Base-by-base conservation (phyloP, 2,888 invertebrate species). In the Agrotis puta region DNA sequence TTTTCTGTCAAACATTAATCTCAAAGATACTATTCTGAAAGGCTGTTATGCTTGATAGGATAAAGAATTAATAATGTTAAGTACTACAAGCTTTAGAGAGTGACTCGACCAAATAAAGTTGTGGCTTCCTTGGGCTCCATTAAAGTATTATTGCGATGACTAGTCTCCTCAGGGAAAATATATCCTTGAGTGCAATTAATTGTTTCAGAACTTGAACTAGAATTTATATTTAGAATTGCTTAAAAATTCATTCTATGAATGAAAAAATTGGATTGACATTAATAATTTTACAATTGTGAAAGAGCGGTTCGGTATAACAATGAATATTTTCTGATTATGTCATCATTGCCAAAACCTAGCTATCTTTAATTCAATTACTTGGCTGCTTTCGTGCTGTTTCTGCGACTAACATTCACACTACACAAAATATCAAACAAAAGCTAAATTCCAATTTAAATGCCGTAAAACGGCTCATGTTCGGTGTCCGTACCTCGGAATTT, bases 61-160 rank as follows among this genome's bases (percentile, higher is more conserved):
- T 87, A 77, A 84, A 85, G 89, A 88, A 89, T 90, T 92, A 92
- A 91, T 92, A 91, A 88, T 84, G 87, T 85, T 91, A 90, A 91
- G 91, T 91, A 90, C 79, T 74, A 72, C 61, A 47, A 71, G 71
- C 77, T 73, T 77, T 77, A 75, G 81, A 82, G 77, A 81, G 69
- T 73, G 81, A 83, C 77, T 83, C 81, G 79, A 79, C 77, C 83
- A 63, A 85, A 84, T 85, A 79, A 83, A 77, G 79, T 81, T 67
- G 84, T 82, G 85, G 71, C 68, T 53, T 72, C 77, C 81, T 47
- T 77, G 80, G 54, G 63, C 66, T 81, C 86, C 77, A 85, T 88
- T 87, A 84, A 84, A 82, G 82, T 85, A 87, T 86, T 83, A 85
- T 65, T 67, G 54, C 70, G 65, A 83, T 63, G 82, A 71, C 74